Conservation (phyloP, 2,113 vertebrate genomes). For the Festucalex cinctus region DNA sequence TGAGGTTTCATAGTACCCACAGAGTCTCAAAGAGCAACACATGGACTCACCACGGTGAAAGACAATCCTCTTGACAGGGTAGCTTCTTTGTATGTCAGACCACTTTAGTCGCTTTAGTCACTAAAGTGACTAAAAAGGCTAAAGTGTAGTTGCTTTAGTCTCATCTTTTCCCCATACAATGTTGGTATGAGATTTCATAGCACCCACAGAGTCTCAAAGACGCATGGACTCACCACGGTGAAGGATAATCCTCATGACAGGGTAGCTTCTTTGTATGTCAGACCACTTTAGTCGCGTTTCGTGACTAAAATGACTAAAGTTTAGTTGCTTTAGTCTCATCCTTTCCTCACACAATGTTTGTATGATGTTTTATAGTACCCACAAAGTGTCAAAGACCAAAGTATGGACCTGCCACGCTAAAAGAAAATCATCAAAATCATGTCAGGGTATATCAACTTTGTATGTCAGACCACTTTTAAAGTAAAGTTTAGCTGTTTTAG, state of each 20-base stretch:
- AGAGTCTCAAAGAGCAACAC: no score
- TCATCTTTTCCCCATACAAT: background rate
- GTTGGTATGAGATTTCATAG: background rate
- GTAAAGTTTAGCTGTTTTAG: no score
- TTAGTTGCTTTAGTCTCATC: background rate
- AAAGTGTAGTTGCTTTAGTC: background rate
- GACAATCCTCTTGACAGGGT: conserved; percentile 41
- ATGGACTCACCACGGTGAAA: conserved; percentile 25
- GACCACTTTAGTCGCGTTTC: background rate
- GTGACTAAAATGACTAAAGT: background rate
- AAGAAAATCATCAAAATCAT: no score
- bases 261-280: conserved; percentile 33
- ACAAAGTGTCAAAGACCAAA: no score
- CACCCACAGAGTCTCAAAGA: no score
- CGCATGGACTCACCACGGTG: conserved; percentile 13
- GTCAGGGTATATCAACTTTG: no score
- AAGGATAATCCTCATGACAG: conserved; percentile 46
- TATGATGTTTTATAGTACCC: no score
- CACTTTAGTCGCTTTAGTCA: background rate
- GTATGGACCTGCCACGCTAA: no score
- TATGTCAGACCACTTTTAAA: no score
- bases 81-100: conserved; percentile 35
- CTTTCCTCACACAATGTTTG: background rate
- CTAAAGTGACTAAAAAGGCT: background rate
- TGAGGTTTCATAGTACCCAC: background rate